phyloP scores from a whole-genome alignment of 2,113 vertebrate species.

The Menura novaehollandiae region DNA sequence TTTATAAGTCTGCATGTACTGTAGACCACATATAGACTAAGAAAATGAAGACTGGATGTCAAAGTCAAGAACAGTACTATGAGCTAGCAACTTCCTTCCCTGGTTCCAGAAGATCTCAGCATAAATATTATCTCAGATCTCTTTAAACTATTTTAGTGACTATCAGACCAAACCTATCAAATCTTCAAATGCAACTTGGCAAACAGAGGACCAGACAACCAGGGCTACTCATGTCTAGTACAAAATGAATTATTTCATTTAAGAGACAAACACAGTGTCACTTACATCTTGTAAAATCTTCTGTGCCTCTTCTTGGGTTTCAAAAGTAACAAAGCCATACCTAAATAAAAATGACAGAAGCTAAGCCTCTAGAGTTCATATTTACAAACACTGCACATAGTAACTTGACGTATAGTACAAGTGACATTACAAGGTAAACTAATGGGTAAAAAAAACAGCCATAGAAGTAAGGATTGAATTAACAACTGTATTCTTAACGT shows the following conservation, averaged over 20 bases:
- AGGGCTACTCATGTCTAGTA: neutral
- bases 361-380: neutral
- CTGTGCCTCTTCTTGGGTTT: conserved; percentile 83
- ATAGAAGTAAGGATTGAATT: neutral
- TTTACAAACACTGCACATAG: neutral
- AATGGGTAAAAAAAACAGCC: neutral
- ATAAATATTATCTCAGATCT: neutral
- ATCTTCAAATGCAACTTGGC: neutral
- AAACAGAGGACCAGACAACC: neutral
- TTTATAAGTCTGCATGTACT: neutral
- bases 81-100: neutral
- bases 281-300: conserved; percentile 85
- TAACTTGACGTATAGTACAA: neutral
- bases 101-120: neutral
- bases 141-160: neutral
- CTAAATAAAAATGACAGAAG: conserved; percentile 64
- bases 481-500: neutral
- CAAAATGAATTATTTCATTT: neutral
- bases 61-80: neutral
- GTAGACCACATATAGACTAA: neutral
- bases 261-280: neutral
- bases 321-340: conserved; percentile 90
- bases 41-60: neutral
- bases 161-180: neutral
- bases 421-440: neutral